Evolutionary conservation across 1,140 invertebrate genomes (phyloP).

Genomic region (Penaeus japonicus): DNA sequence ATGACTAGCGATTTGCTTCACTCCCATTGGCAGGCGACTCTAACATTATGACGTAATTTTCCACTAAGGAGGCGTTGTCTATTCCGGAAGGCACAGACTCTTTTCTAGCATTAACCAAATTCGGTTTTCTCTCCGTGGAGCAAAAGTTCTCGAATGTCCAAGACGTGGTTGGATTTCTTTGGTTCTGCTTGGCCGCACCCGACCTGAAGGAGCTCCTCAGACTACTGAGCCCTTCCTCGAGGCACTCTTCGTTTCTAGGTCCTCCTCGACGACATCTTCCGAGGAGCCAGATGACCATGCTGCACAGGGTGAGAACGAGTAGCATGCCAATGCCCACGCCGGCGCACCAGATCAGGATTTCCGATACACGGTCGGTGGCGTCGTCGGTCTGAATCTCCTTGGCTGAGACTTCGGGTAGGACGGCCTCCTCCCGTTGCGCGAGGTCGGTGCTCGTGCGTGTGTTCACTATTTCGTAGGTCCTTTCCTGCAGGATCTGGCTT

Average conservation of each 20-base stretch:
- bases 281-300: slow-evolving; percentile 29
- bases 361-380: background rate
- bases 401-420: background rate
- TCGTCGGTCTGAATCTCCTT: background rate
- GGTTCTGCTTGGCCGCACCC: background rate
- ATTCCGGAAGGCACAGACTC: slow-evolving; percentile 21
- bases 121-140: background rate
- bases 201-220: slow-evolving; percentile 6
- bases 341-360: slow-evolving; percentile 34
- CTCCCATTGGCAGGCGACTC: background rate
- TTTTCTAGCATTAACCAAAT: background rate
- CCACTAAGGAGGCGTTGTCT: slow-evolving; percentile 37
- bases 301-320: slow-evolving; percentile 31
- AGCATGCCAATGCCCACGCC: slow-evolving; percentile 34
- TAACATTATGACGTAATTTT: slow-evolving; percentile 45
- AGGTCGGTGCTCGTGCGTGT: too few species aligned
- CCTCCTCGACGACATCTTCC: slow-evolving; percentile 25
- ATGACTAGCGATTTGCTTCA: background rate
- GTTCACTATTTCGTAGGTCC: too few species aligned
- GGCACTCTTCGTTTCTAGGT: background rate
- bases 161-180: slow-evolving; percentile 24
- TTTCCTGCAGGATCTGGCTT: too few species aligned
- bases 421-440: too few species aligned
- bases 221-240: background rate
- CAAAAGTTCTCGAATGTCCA: slow-evolving; percentile 46